phyloP scores from a whole-genome alignment of 1,140 invertebrate species.

The Myzus persicae region DNA sequence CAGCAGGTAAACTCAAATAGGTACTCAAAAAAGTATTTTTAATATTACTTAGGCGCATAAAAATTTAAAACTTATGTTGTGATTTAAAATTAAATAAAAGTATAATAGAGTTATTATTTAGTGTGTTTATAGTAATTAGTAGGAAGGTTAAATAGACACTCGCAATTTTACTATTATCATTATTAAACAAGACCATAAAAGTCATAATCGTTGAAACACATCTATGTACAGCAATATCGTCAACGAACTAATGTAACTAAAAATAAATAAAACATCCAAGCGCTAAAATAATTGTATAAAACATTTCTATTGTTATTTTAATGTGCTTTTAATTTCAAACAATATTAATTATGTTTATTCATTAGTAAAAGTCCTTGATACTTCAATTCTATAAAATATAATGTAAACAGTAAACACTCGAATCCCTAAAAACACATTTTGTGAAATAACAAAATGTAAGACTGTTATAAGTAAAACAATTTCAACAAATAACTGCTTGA shows the following conservation, averaged over 20 bases:
- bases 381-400: not conserved
- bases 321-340: not conserved
- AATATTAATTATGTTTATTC: constrained; percentile 24
- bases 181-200: constrained; percentile 17
- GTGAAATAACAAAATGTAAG: not conserved
- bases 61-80: not conserved
- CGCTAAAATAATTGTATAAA: not conserved
- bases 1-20: not conserved
- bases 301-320: not conserved
- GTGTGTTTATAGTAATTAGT: not conserved
- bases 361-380: not conserved
- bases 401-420: not conserved
- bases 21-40: not conserved
- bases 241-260: not conserved
- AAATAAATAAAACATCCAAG: not conserved
- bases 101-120: not conserved
- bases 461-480: not conserved
- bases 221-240: not conserved
- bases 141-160: not conserved
- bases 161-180: not conserved
- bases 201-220: not conserved
- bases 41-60: not conserved
- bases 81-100: not conserved
- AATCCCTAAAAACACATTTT: not conserved
- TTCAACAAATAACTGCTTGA: not conserved